phyloP scores from a whole-genome alignment of 2,888 invertebrate genomes.

The Melanargia galathea region DNA sequence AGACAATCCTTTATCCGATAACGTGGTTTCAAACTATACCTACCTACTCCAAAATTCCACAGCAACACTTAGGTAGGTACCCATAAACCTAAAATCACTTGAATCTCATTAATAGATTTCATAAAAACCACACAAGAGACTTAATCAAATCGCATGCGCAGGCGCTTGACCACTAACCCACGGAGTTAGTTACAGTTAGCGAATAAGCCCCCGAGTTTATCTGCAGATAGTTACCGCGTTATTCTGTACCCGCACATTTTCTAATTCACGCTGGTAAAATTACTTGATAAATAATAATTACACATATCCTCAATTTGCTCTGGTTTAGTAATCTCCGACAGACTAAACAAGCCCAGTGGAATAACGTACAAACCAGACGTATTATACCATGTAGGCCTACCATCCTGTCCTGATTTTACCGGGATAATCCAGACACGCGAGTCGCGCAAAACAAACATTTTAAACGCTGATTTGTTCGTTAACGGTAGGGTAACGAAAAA shows the following conservation, averaged over 20 bases:
- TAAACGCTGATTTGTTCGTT: too few species aligned
- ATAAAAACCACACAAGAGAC: not conserved
- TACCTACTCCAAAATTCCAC: too few species aligned
- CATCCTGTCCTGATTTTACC: not conserved
- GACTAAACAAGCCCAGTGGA: conserved; percentile 29
- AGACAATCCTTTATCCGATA: too few species aligned
- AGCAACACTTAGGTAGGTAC: too few species aligned
- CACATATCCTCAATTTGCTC: conserved; percentile 35
- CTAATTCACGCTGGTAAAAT: conserved; percentile 36
- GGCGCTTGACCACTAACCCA: conserved; percentile 20
- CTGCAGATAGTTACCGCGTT: conserved; percentile 17
- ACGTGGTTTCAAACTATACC: too few species aligned
- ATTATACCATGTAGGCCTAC: not conserved
- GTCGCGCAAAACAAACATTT: not conserved
- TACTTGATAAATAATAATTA: conserved; percentile 36
- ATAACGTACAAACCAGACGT: conserved; percentile 13
- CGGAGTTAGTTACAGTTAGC: conserved; percentile 35
- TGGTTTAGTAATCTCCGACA: conserved; percentile 24
- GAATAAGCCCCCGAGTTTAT: conserved; percentile 34
- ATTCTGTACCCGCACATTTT: conserved; percentile 30
- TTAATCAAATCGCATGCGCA: conserved; percentile 13
- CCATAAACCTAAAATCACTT: too few species aligned
- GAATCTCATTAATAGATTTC: too few species aligned
- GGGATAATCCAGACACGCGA: not conserved
- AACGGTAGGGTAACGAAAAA: too few species aligned